A percentile compares a stretch with the other conserved stretches of the same genome.
These are phyloP conservation scores for Ariopsis seemanni DNA, from an alignment of 2,113 vertebrate genomes.

Conservation along the genomic window DNA sequence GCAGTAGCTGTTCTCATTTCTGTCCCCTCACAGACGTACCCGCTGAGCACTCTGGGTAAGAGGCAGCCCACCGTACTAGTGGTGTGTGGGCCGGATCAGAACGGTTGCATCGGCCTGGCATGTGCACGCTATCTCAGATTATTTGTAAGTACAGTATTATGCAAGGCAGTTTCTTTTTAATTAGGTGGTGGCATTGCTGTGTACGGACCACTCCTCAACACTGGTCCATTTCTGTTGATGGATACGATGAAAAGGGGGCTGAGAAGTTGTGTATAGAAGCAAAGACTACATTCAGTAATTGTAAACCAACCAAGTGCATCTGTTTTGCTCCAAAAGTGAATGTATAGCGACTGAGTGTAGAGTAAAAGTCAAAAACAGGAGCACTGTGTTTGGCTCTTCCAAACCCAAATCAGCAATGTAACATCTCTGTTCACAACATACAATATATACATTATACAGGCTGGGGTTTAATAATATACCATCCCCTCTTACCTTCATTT, in stretches of 20 bases:
- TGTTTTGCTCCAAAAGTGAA: neutral
- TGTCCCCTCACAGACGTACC: constrained; percentile 70
- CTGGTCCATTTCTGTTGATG: neutral
- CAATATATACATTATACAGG: too few relatives aligned
- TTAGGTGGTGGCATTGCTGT: neutral
- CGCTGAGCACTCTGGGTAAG: constrained; percentile 64
- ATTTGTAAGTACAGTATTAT: constrained; percentile 78
- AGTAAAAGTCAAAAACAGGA: neutral
- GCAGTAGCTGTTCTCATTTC: neutral
- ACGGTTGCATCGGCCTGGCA: constrained; percentile 77
- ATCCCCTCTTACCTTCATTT: neutral
- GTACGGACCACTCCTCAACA: neutral
- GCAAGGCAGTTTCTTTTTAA: neutral
- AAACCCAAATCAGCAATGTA: neutral
- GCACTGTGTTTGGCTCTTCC: neutral
- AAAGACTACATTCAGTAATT: neutral
- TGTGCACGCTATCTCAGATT: constrained; percentile 76
- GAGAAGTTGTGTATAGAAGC: neutral
- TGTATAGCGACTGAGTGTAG: neutral
- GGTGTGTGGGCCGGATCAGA: constrained; percentile 76
- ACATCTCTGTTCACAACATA: neutral
- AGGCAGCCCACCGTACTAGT: constrained; percentile 77
- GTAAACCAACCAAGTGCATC: neutral
- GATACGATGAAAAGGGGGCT: neutral
- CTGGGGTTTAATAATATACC: neutral